phyloP scores from a whole-genome alignment of 2,888 invertebrate genomes.

The Dryobota labecula region DNA sequence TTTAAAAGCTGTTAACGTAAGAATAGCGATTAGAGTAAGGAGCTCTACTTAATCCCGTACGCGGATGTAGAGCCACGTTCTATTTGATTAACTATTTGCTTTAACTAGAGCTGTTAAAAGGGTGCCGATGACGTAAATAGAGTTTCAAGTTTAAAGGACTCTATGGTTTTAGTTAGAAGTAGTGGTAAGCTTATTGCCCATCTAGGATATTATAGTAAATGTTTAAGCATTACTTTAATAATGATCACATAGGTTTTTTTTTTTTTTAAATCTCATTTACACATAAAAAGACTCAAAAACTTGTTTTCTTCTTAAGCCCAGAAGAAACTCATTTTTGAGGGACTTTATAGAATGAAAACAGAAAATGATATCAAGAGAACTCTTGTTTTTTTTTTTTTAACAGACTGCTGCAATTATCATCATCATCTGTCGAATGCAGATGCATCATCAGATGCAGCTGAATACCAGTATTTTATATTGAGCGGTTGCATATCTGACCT shows the following conservation, averaged over 20 bases:
- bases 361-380: neutral
- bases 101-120: conserved; percentile 68
- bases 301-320: no score
- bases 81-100: conserved; percentile 76
- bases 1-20: conserved; percentile 71
- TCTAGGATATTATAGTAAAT: neutral
- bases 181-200: neutral
- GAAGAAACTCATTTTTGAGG: neutral
- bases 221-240: neutral
- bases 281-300: neutral
- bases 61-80: conserved; percentile 71
- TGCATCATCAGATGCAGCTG: no score
- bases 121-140: conserved; percentile 58
- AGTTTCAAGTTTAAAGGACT: conserved; percentile 40
- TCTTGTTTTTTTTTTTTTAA: no score
- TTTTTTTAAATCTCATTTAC: no score
- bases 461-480: no score
- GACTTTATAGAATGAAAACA: no score
- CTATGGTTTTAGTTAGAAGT: conserved; percentile 14
- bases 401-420: no score
- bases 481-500: no score
- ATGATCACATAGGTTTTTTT: neutral
- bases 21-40: conserved; percentile 63
- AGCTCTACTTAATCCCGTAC: conserved; percentile 69
- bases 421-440: no score